Evolutionary conservation across 2,888 invertebrate species (phyloP), one percentile per base, ranked within the genome.

Genomic region (Bombyx huttoni): DNA sequence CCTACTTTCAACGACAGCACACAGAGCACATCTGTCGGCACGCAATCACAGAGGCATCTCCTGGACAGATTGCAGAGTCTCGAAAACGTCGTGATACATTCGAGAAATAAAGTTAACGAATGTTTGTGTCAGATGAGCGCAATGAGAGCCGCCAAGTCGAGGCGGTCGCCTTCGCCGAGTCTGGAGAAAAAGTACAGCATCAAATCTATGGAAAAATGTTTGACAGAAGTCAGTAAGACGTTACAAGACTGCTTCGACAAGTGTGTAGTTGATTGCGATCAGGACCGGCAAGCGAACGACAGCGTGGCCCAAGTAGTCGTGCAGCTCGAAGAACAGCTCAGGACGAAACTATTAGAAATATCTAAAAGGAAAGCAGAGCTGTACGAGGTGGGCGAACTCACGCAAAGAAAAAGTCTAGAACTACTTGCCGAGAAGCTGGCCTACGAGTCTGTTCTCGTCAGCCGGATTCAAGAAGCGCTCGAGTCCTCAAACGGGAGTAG

Each of bases 361-460:
- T 89, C 92, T 45, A 91, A 91, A 62, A 92, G 91, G 65, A 91
- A 93, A 66, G 90, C 92, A 53, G 87, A 89, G 51, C 80, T 94
- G 33, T 89, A 91, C 59, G 91, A 92, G 67, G 90, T 91, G 10
- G 93, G 93, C 53, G 91, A 92, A 65, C 86, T 94, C 58, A 92
- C 93, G 52, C 91, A 91, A 54, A 89, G 91, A 49, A 91, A 92
- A 58, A 92, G 91, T 68, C 79, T 94, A 58, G 92, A 93, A 66
- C 87, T 95, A 52, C 80, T 94, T 52, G 94, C 95, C 1, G 95
- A 95, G 75, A 93, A 94, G 68, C 88, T 95, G 14, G 94, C 95
- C 0, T 95, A 93, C 73, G 95, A 96, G 80, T 93, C 94, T 54
- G 92, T 94, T 33, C 89, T 94, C 54, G 90, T 94, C 54, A 90